Base-by-base conservation (phyloP, 2,797 vertebrate species). In the Syngnathus rostellatus region DNA sequence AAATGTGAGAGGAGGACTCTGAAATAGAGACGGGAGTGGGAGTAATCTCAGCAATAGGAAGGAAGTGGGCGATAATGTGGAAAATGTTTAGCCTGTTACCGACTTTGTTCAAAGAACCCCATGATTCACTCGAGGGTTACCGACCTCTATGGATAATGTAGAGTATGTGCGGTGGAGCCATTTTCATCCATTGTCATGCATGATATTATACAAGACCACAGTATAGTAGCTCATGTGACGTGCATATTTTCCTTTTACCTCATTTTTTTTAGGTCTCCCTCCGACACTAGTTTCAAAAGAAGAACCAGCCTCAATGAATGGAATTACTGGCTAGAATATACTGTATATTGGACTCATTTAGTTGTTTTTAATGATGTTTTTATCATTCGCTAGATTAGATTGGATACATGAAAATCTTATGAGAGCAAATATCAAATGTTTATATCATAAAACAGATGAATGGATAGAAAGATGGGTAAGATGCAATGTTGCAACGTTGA, bases 31-130 rank as follows among this genome's bases (percentile, higher is more conserved):
- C 41, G 16, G 23, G 61, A 59, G 55, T 53, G 55, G 62, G 65
- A 68, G 55, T 48, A 51, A 46, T 38, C 31, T 16, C 21, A 68
- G 63, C 39, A 62, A 64, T 9, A 69, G 62, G 19, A 41, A 61
- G 59, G 43, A 62, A 51, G 66, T 69, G 62, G 65, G 48, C 48
- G 62, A 62, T 75, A 63, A 66, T 70, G 66, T 71, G 71, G 67
- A 78, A 78, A 72, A 73, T 57, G 71, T 71, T 58, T 39, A 53
- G 58, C 65, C 59, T 61, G 60, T 71, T 73, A 66, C 63, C 48
- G 53, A 23, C 65, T 50, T 48, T 62, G 19, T 62, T 39, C 59
- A n/a, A 38, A 61, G 41, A 62, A 62, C 16, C 16, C 6, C 12
- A 48, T 17, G 65, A 64, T 81, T 81, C 39, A 61, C 59, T 61